Evolutionary conservation across 2,113 vertebrate genomes (phyloP), one percentile per base, ranked within the genome.

Genomic region (Butorides virescens): DNA sequence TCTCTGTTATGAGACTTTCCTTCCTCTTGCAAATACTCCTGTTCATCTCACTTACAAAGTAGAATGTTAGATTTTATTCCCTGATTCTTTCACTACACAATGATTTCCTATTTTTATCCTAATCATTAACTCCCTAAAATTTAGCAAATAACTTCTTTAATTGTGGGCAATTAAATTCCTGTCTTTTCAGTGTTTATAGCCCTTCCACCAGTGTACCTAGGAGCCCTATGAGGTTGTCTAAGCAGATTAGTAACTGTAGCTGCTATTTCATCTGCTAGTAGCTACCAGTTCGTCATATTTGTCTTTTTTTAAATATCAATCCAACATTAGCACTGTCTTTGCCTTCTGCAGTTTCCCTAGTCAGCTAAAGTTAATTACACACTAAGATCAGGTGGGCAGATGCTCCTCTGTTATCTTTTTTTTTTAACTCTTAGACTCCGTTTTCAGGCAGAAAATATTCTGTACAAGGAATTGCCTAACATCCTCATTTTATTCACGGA

Each of bases 291-390:
- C 7, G 27, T 50, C 10, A 4, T 44, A 82, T 68, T 70, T 66
- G 39, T 36, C 15, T 22, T 44, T 10, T 71, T 23, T 81, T 76
- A 8, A 34, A 25, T 71, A 61, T 32, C 67, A 62, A 17, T 32
- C 39, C 66, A 79, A 21, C n/a, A 68, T 75, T 62, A 68, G 21
- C 29, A 42, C 25, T 86, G 22, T 26, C 22, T 79, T 85, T 88
- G 20, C 58, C 34, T 68, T 93, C 53, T 90, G 58, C 52, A 55
- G 39, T 46, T 88, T 93, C 50, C 37, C 58, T 22, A 53, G 71
- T 44, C 49, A 90, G 36, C 32, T 58, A 11, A 93, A 97, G 46
- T 73, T 94, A 89, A 95, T 90, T 92, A 81, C 44, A 72, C 23
- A 17, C 44, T 68, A 58, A 91, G 46, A 94, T 70, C 62, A 83